phyloP scores from a whole-genome alignment of 2,888 invertebrate species.

The Lottia gigantea region DNA sequence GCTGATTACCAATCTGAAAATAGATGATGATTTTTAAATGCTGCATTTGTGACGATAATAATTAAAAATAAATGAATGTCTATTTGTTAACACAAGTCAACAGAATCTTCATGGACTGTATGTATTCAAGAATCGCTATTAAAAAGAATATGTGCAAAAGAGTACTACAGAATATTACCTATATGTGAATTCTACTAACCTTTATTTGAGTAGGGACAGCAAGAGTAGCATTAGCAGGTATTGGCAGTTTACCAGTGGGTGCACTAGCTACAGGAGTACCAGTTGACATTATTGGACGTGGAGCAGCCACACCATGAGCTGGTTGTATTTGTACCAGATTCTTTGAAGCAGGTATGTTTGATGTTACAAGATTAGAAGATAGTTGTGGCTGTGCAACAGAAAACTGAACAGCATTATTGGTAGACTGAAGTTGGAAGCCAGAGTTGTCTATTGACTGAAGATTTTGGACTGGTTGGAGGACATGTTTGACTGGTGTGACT shows the following conservation, averaged over 20 bases:
- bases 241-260: conserved; percentile 28
- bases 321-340: conserved; percentile 8
- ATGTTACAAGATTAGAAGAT: conserved; percentile 12
- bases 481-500: conserved; percentile 18
- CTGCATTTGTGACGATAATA: background rate
- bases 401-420: conserved; percentile 19
- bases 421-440: conserved; percentile 20
- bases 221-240: conserved; percentile 33
- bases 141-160: too few species aligned
- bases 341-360: conserved; percentile 1
- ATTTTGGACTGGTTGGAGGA: conserved; percentile 7
- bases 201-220: conserved; percentile 54
- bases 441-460: conserved; percentile 3
- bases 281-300: conserved; percentile 14
- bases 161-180: background rate
- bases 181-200: conserved; percentile 30
- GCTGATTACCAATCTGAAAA: conserved; percentile 68
- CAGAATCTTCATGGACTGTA: too few species aligned
- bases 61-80: too few species aligned
- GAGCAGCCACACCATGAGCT: conserved; percentile 9
- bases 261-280: background rate
- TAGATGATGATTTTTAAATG: background rate
- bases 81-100: too few species aligned
- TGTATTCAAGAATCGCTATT: too few species aligned
- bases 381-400: conserved; percentile 15